Evolutionary conservation across 2,797 vertebrate genomes (phyloP), one percentile per base, ranked within the genome.

Genomic region (Enteromius viviparus): DNA sequence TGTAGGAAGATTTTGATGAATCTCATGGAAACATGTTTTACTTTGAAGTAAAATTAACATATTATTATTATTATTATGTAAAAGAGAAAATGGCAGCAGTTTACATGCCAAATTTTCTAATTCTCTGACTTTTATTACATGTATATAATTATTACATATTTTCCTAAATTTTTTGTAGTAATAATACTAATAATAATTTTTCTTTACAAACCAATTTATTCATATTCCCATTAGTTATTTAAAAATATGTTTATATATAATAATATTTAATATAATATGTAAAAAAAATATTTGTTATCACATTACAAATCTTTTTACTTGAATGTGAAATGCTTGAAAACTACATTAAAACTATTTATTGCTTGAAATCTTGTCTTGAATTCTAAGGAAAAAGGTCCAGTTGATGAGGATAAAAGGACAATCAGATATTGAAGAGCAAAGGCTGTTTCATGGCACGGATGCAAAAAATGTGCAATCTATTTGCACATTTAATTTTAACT

Each of bases 401-500:
- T 84, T 97, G 0, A 96, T 95, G 90, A 97, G 94, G 88, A 94
- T 96, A 86, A 94, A 89, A 81, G 91, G 91, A 3, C 85, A 93
- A 2, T 84, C 91, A 65, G 84, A 91, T 8, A 94, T 97, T 84
- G 92, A 94, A 26, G 96, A 97, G 60, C 93, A 87, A 78, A 93
- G 85, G 90, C 90, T 98, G 0, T 98, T 97, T 90, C 97, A 98
- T 14, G 97, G 96, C 12, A 98, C 96, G 32, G 87, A 93, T 64
- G 85, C 68, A 19, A 88, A 87, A 76, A 96, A 96, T 87, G 91
- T 97, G 29, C 91, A 95, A 85, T 92, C 90, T 40, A 97, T 98
- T 89, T 98, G 96, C 89, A 96, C 95, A 85, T 95, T 95, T 87
- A 97, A 98, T 88, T 98, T 98, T 89, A 96, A 97, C 74, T 92